A percentile compares a stretch with the other conserved stretches of the same genome.
phyloP scores from a whole-genome alignment of 2,888 invertebrate genomes.

The Phania funesta region DNA sequence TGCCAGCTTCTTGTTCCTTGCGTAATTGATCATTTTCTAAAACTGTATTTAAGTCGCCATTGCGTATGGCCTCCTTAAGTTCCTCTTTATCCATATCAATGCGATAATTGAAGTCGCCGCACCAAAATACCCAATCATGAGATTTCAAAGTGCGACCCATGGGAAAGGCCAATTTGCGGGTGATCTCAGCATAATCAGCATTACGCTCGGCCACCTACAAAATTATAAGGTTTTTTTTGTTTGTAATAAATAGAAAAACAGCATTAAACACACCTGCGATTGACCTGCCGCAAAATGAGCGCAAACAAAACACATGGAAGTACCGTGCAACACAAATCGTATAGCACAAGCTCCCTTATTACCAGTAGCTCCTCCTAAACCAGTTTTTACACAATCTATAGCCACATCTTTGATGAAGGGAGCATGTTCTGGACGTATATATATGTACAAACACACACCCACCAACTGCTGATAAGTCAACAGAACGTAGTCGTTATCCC shows the following conservation, averaged over 20 bases:
- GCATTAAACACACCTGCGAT: slow-evolving; percentile 86
- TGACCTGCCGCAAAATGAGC: slow-evolving; percentile 99
- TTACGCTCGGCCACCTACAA: slow-evolving; percentile 87
- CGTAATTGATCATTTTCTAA: slow-evolving; percentile 93
- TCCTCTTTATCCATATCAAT: slow-evolving; percentile 97
- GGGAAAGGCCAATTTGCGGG: slow-evolving; percentile 92
- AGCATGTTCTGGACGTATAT: slow-evolving; percentile 93
- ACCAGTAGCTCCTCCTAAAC: slow-evolving; percentile 96
- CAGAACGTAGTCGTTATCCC: slow-evolving; percentile 92
- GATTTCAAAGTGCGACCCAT: slow-evolving; percentile 95
- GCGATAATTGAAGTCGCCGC: slow-evolving; percentile 99
- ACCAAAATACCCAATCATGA: slow-evolving; percentile 99
- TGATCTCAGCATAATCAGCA: slow-evolving; percentile 97
- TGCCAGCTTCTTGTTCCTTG: slow-evolving; percentile 88
- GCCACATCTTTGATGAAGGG: slow-evolving; percentile 95
- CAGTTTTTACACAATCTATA: slow-evolving; percentile 98
- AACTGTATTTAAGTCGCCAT: slow-evolving; percentile 85
- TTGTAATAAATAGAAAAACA: not conserved
- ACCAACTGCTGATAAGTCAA: slow-evolving; percentile 97
- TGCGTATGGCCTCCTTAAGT: slow-evolving; percentile 89
- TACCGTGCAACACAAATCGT: slow-evolving; percentile 93
- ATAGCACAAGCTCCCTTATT: slow-evolving; percentile 98
- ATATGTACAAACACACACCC: slow-evolving; percentile 98
- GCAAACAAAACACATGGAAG: slow-evolving; percentile 98
- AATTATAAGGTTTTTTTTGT: not conserved